Conservation (phyloP, 2,797 vertebrate species). For the Avahi laniger region DNA sequence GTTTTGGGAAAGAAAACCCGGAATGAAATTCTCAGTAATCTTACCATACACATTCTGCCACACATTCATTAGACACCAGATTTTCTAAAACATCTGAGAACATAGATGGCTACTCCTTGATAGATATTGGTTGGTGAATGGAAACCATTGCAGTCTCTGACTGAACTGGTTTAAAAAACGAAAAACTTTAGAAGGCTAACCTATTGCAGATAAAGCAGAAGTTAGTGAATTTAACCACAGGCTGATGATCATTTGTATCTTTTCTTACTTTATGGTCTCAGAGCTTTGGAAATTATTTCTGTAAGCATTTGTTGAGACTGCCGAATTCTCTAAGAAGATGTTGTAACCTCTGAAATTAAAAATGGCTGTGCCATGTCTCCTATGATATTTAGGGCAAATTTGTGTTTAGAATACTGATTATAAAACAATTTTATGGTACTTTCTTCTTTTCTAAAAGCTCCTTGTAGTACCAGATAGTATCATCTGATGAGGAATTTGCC, state of each 20-base stretch:
- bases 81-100: slow-evolving; percentile 63
- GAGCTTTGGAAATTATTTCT: slow-evolving; percentile 46
- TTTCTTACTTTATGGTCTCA: background rate
- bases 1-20: slow-evolving; percentile 54
- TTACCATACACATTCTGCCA: slow-evolving; percentile 68
- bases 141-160: slow-evolving; percentile 8
- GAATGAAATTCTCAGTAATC: slow-evolving; percentile 70
- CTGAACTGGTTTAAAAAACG: slow-evolving; percentile 41
- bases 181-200: slow-evolving; percentile 9
- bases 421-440: slow-evolving; percentile 63
- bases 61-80: slow-evolving; percentile 55
- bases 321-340: slow-evolving; percentile 17
- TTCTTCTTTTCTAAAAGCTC: slow-evolving; percentile 65
- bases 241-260: background rate
- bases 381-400: slow-evolving; percentile 62
- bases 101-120: slow-evolving; percentile 61
- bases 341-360: slow-evolving; percentile 70
- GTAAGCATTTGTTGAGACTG: background rate
- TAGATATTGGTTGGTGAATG: slow-evolving; percentile 62
- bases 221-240: background rate
- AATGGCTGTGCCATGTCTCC: slow-evolving; percentile 48
- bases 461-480: slow-evolving; percentile 62
- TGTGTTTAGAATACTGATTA: slow-evolving; percentile 36
- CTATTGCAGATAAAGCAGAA: slow-evolving; percentile 33
- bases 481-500: slow-evolving; percentile 68